Evolutionary conservation across 1,140 invertebrate species (phyloP), one percentile per base, ranked within the genome.

Genomic region (Drosophila micromelanica): DNA sequence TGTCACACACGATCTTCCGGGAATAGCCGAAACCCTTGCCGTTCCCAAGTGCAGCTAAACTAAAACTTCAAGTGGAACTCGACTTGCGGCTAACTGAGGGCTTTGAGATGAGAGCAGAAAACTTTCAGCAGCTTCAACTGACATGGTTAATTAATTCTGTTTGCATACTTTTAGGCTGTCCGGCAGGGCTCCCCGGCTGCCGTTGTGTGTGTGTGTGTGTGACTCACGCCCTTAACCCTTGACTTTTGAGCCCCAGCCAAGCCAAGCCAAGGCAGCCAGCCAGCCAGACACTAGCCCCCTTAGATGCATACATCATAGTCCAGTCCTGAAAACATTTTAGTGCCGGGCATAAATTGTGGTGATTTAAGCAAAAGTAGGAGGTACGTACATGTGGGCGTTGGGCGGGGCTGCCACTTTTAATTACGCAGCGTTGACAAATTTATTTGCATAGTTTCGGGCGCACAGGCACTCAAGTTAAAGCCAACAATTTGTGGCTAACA

Each of bases 141-240:
- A 37, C 56, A 78, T 79, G 64, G 70, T 74, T 78, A 79, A 79
- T 79, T 79, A 79, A 79, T 79, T 79, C 70, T 74, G 60, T 77
- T 70, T 79, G 73, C 73, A 68, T 68, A 73, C 57, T 78, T 76
- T 48, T 67, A 78, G 69, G 57, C 73, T 35, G 63, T 48, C 63
- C 64, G 32, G 60, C 68, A 27, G 27, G 42, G 32, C 49, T 38
- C 17, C 3, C 42, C 37, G n/a, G 12, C 27, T 17, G 13, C 6
- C 48, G 35, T 51, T 59, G 27, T 45, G 37, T 38, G 42, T 45
- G 42, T 45, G 42, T 38, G 59, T 40, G n/a, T 20, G 15, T 32
- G 37, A 17, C 17, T 9, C 59, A 57, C 13, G 45, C 17, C 59
- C 52, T 51, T 45, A 49, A 49, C 43, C 65, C 64, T 68, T 73